Evolutionary conservation across 2,113 vertebrate species (phyloP).

Genomic region (Nothobranchius furzeri): DNA sequence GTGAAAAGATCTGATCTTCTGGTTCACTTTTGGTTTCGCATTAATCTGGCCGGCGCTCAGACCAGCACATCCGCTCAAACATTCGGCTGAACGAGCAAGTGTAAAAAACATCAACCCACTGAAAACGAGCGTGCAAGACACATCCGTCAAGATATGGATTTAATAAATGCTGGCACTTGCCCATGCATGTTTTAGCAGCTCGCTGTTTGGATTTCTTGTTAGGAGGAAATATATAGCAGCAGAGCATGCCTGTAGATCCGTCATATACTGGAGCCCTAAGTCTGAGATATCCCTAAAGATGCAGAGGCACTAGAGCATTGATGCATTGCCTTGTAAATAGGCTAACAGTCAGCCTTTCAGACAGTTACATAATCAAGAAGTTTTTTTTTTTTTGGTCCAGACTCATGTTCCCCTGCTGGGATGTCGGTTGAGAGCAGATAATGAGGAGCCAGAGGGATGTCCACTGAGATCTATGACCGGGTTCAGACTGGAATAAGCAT

Average conservation of each 20-base stretch:
- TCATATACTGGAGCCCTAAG: constrained; percentile 13
- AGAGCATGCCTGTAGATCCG: constrained; percentile 22
- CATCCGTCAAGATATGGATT: constrained; percentile 17
- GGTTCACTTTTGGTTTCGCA: constrained; percentile 44
- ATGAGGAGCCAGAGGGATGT: constrained; percentile 57
- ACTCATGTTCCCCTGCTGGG: constrained; percentile 43
- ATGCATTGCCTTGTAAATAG: constrained; percentile 41
- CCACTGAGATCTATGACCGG: constrained; percentile 61
- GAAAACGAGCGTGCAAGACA: constrained; percentile 13
- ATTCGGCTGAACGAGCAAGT: constrained; percentile 2
- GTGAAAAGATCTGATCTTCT: constrained; percentile 61
- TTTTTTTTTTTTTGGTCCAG: constrained; percentile 31
- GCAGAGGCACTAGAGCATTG: constrained; percentile 27
- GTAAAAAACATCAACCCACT: constrained; percentile 7
- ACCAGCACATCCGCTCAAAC: constrained; percentile 3
- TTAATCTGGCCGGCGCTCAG: neutral
- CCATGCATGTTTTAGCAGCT: constrained; percentile 18
- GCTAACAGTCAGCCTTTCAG: constrained; percentile 48
- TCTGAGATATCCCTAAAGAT: constrained; percentile 20
- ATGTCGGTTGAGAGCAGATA: constrained; percentile 38
- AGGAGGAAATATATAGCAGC: constrained; percentile 27
- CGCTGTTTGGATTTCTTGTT: constrained; percentile 33
- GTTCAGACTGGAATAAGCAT: constrained; percentile 32
- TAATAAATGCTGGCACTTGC: constrained; percentile 21
- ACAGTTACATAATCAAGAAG: constrained; percentile 61